Base-by-base conservation (phyloP, 2,888 invertebrate species). In the Ochropleura leucogaster region DNA sequence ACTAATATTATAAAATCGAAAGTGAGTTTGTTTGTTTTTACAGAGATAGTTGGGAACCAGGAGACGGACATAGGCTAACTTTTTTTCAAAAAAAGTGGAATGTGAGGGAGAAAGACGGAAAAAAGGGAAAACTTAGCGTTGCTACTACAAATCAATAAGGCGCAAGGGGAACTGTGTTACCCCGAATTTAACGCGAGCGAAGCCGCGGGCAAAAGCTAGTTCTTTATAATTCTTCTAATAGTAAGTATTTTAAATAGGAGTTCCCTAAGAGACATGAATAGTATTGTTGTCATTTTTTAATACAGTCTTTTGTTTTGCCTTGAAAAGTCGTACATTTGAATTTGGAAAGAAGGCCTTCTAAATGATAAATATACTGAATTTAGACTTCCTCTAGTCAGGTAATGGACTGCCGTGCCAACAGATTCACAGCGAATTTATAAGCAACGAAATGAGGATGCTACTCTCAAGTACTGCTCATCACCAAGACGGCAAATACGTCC, bases 401-500 rank as follows among this genome's bases (percentile, higher is more conserved):
- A 49, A 47, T 63, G 8, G 12, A 51, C 9, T 46, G 40, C 4
- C 14, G 9, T 30, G 16, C 42, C 7, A 64, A 79, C 20, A 47
- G n/a, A 63, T 59, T 53, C 20, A 20, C 10, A 51, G 30, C 46
- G 4, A 63, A 55, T 80, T 42, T 42, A n/a, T n/a, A 47, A 63
- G 46, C 30, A 74, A 49, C 18, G 1, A n/a, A 51, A 63, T 10
- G 20, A 40, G 51, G 20, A 44, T 16, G 49, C 12, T 51, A 14
- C 40, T 51, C 16, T 46, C 20, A 44, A 72, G 40, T 51, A 14
- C 12, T 46, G 7, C 46, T 55, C 40, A 59, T 59, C 42, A 6
- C 47, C 14, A 64, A 59, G 40, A 40, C 49, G 16, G n/a, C 8
- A 51, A 60, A 67, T 47, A 47, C n/a, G 0, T 53, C 12, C 44